Evolutionary conservation across 2,797 vertebrate species (phyloP).

Genomic region (Poecilia picta): DNA sequence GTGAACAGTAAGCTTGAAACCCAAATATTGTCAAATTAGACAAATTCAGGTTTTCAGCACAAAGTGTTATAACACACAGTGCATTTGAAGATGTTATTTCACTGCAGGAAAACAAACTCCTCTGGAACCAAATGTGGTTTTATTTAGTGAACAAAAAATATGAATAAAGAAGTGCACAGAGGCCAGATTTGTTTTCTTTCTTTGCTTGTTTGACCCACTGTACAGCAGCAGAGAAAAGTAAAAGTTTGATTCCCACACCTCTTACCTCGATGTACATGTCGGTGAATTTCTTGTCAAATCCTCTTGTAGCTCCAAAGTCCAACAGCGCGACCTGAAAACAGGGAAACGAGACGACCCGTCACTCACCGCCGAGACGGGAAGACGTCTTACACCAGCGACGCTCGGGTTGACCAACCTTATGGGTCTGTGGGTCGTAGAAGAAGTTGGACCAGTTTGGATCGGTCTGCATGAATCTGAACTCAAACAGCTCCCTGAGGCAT

Average conservation of each 20-base stretch:
- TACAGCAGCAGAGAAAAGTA: neutral
- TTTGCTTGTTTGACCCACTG: neutral
- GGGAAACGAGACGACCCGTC: neutral
- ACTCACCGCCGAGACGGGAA: neutral
- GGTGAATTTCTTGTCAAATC: constrained; percentile 91
- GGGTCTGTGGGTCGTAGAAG: constrained; percentile 91
- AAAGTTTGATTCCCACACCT: neutral
- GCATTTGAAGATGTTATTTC: neutral
- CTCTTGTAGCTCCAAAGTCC: constrained; percentile 94
- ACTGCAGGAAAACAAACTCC: too few relatives aligned
- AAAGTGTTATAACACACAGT: neutral
- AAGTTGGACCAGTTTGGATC: constrained; percentile 99
- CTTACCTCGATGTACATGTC: constrained; percentile 93
- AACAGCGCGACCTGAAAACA: constrained; percentile 88
- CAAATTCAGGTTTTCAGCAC: neutral
- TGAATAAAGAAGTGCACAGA: too few relatives aligned
- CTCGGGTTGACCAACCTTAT: constrained; percentile 83
- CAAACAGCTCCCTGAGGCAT: constrained; percentile 93
- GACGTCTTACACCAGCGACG: accelerated
- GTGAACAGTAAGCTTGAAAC: neutral
- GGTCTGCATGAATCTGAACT: constrained; percentile 97
- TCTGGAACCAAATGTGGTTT: neutral
- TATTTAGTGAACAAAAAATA: neutral
- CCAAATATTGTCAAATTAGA: neutral
- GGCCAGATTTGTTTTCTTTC: neutral